phyloP scores from a whole-genome alignment of 2,113 vertebrate species.

The Nannospalax galili region DNA sequence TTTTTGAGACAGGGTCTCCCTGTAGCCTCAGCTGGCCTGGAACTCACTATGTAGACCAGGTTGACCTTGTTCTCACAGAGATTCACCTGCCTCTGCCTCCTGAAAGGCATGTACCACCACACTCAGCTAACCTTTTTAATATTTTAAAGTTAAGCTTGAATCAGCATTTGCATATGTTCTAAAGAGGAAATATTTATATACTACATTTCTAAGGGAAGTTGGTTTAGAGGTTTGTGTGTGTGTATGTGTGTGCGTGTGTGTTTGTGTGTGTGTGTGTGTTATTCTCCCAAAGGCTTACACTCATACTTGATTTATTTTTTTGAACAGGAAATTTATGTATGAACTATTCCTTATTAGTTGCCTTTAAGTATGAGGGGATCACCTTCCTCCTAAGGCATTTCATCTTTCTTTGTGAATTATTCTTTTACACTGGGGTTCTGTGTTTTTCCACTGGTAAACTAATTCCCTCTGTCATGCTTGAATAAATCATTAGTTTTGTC shows the following conservation, averaged over 20 bases:
- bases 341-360: constrained; percentile 19
- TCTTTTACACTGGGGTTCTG: constrained; percentile 10
- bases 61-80: too few relatives aligned
- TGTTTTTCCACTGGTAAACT: neutral
- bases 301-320: constrained; percentile 20
- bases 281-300: neutral
- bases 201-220: neutral
- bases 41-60: too few relatives aligned
- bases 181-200: neutral
- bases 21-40: too few relatives aligned
- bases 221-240: neutral
- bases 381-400: neutral
- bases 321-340: neutral
- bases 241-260: neutral
- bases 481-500: constrained; percentile 11
- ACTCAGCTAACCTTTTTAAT: neutral
- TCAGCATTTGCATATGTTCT: neutral
- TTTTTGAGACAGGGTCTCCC: too few relatives aligned
- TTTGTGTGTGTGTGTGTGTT: neutral
- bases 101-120: too few relatives aligned
- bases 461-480: neutral
- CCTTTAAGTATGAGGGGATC: neutral
- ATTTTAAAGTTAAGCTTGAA: constrained; percentile 43
- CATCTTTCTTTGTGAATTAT: constrained; percentile 19
- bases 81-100: too few relatives aligned